Evolutionary conservation across 2,888 invertebrate genomes (phyloP).

Genomic region (Congeria kusceri): DNA sequence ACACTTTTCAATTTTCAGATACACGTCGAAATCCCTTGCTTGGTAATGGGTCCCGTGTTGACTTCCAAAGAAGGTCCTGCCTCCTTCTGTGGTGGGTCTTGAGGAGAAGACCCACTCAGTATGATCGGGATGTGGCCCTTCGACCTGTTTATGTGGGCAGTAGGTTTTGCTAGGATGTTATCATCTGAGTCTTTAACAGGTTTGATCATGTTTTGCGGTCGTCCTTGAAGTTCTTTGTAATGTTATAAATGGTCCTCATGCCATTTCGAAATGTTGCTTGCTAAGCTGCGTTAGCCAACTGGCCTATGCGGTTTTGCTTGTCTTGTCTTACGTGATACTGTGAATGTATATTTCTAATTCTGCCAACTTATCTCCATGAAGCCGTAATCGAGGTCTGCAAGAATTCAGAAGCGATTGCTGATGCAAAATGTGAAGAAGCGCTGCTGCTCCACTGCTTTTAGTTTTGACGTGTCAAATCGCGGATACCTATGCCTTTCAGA

Average conservation of each 20-base stretch:
- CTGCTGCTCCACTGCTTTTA: too few species aligned
- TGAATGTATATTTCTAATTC: too few species aligned
- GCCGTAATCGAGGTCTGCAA: too few species aligned
- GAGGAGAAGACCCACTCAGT: not conserved
- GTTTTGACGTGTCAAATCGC: too few species aligned
- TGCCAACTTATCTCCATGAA: too few species aligned
- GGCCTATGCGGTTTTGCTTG: conserved; percentile 6
- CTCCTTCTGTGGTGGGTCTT: not conserved
- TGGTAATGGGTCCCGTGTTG: conserved; percentile 17
- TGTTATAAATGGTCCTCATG: conserved; percentile 12
- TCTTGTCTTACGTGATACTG: too few species aligned
- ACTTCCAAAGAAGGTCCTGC: conserved; percentile 8
- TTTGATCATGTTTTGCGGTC: not conserved
- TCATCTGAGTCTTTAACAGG: conserved; percentile 2
- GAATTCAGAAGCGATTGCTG: too few species aligned
- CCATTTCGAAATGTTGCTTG: conserved; percentile 4
- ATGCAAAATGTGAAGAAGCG: too few species aligned
- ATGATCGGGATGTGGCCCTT: too few species aligned
- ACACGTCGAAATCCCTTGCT: conserved; percentile 2
- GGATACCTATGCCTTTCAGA: too few species aligned
- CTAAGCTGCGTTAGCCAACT: conserved; percentile 11
- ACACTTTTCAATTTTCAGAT: conserved; percentile 9
- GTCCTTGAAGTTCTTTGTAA: not conserved
- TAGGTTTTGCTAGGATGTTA: not conserved
- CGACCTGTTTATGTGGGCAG: not conserved